Evolutionary conservation across 2,113 vertebrate genomes (phyloP).

Genomic region (Ictalurus furcatus): DNA sequence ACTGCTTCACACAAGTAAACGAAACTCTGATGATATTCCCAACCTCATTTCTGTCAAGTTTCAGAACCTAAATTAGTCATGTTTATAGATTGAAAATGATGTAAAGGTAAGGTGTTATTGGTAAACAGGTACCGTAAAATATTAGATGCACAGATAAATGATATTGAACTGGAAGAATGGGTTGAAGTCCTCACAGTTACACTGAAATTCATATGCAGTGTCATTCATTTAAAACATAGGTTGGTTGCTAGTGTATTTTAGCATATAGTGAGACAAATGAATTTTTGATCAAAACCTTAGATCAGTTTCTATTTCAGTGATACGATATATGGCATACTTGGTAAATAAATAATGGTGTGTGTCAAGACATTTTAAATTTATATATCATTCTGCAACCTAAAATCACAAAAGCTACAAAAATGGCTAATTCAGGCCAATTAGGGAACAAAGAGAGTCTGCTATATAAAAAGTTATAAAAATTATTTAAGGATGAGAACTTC

Average conservation of each 20-base stretch:
- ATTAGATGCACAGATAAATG: background rate
- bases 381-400: background rate
- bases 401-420: background rate
- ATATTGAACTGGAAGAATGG: background rate
- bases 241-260: background rate
- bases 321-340: background rate
- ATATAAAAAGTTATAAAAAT: background rate
- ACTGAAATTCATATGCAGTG: background rate
- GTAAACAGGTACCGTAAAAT: conserved; percentile 13
- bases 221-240: background rate
- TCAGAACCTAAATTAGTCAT: background rate
- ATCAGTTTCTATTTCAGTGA: background rate
- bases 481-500: background rate
- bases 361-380: background rate
- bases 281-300: background rate
- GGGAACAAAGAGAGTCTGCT: too few species aligned
- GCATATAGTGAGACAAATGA: background rate
- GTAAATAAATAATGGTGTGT: background rate
- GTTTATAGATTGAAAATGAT: conserved; percentile 20
- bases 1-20: background rate
- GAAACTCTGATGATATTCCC: background rate
- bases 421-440: background rate
- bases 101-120: background rate
- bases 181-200: background rate
- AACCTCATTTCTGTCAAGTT: background rate